A percentile compares a stretch with the other conserved stretches of the same genome.
Conservation (phyloP, 2,888 invertebrate genomes). For the Eupithecia pulchellata region DNA sequence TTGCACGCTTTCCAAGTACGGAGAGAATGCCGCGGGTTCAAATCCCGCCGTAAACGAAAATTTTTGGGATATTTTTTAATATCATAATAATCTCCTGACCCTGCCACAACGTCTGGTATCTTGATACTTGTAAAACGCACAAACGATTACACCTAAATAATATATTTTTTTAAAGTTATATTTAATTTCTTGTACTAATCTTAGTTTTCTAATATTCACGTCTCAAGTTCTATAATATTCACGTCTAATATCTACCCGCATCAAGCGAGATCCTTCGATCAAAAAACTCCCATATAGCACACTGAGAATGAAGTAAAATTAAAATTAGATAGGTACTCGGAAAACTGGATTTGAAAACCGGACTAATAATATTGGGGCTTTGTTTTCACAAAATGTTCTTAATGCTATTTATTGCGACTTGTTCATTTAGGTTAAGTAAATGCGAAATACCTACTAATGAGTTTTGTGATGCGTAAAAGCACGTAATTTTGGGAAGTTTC, state of each 20-base stretch:
- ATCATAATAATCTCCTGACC: too few species aligned
- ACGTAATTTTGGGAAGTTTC: conserved; percentile 31
- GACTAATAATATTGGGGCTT: background rate
- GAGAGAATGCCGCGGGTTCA: too few species aligned
- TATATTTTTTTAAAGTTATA: too few species aligned
- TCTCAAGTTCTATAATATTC: too few species aligned
- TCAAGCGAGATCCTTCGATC: background rate
- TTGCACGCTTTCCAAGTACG: too few species aligned
- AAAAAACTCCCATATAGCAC: background rate
- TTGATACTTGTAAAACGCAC: background rate
- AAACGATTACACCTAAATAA: background rate
- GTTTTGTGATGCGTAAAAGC: conserved; percentile 28
- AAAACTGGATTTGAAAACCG: conserved; percentile 12
- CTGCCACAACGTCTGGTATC: background rate
- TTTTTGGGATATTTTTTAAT: too few species aligned
- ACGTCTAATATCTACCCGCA: too few species aligned
- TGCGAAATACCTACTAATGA: conserved; percentile 3
- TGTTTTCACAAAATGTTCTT: conserved; percentile 2
- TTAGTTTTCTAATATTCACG: too few species aligned
- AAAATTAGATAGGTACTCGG: background rate
- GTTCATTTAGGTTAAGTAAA: background rate
- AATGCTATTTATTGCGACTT: background rate
- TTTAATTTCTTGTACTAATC: too few species aligned
- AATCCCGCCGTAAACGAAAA: too few species aligned
- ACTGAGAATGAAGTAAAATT: background rate